Conservation (phyloP, 92 coral and sea anemone species). For the Zoanthus gigantus region DNA sequence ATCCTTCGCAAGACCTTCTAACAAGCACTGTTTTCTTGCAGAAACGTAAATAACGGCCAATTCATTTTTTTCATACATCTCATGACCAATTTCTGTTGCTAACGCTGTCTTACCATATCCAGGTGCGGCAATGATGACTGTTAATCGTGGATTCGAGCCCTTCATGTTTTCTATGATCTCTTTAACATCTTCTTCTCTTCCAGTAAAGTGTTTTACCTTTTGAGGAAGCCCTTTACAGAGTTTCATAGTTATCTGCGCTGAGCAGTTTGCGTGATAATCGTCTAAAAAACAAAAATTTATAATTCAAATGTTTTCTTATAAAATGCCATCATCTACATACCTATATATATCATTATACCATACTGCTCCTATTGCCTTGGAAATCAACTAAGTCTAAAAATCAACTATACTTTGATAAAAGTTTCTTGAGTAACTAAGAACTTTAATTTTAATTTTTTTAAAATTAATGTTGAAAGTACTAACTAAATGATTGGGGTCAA, state of each 20-base stretch:
- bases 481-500: too few species aligned
- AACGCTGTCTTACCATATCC: slow-evolving; percentile 78
- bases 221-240: slow-evolving; percentile 31
- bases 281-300: too few species aligned
- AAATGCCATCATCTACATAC: too few species aligned
- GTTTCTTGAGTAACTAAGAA: too few species aligned
- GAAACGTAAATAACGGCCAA: slow-evolving; percentile 49
- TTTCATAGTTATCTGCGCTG: neutral
- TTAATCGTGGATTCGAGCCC: slow-evolving; percentile 9
- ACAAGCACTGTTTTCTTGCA: slow-evolving; percentile 33
- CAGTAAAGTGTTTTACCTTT: slow-evolving; percentile 59
- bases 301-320: too few species aligned
- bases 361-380: too few species aligned
- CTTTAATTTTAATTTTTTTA: too few species aligned
- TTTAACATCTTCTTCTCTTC: slow-evolving; percentile 49
- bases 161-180: slow-evolving; percentile 19
- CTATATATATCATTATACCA: too few species aligned
- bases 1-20: slow-evolving; percentile 51
- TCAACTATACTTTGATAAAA: too few species aligned
- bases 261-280: too few species aligned
- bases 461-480: too few species aligned
- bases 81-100: neutral
- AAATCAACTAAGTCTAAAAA: too few species aligned
- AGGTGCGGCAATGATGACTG: slow-evolving; percentile 72
- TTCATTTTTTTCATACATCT: slow-evolving; percentile 38